Percentiles rank a stretch among this genome's conserved stretches.
These are phyloP conservation scores for Cryptoblepharus egeriae DNA, from an alignment of 2,797 vertebrate species.

Conservation along the genomic window DNA sequence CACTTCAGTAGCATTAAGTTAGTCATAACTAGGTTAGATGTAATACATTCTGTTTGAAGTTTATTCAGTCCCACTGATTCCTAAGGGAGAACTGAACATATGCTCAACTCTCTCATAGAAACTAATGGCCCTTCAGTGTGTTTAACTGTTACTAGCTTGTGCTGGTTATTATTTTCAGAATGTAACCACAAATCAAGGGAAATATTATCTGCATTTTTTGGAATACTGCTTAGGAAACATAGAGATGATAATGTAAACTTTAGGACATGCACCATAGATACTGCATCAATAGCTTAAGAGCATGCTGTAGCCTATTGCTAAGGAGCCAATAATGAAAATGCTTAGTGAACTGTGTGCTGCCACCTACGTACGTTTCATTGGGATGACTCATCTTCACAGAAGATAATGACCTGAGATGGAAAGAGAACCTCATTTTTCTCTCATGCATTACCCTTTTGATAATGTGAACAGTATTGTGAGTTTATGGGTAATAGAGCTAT, in stretches of 20 bases:
- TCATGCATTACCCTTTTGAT: conserved; percentile 12
- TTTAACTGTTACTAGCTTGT: background rate
- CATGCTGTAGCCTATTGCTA: background rate
- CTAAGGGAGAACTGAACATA: background rate
- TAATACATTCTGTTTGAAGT: background rate
- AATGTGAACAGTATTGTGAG: conserved; percentile 6
- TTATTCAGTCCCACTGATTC: background rate
- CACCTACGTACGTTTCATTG: background rate
- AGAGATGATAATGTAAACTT: background rate
- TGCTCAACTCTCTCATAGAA: background rate
- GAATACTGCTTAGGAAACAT: background rate
- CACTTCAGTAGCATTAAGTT: background rate
- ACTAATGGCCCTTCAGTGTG: background rate
- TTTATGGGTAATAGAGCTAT: conserved; percentile 6
- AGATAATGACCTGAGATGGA: conserved; percentile 3
- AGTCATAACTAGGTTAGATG: background rate
- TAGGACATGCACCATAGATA: background rate
- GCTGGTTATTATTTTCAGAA: background rate
- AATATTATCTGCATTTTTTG: background rate
- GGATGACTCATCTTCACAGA: conserved; percentile 6
- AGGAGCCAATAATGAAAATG: background rate
- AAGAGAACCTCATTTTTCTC: background rate
- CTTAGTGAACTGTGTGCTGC: background rate
- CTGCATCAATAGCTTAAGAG: background rate
- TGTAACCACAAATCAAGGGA: background rate